A percentile compares a stretch with the other conserved stretches of the same genome.
phyloP scores from a whole-genome alignment of 2,888 invertebrate species.

The Gymnoscelis rufifasciata region DNA sequence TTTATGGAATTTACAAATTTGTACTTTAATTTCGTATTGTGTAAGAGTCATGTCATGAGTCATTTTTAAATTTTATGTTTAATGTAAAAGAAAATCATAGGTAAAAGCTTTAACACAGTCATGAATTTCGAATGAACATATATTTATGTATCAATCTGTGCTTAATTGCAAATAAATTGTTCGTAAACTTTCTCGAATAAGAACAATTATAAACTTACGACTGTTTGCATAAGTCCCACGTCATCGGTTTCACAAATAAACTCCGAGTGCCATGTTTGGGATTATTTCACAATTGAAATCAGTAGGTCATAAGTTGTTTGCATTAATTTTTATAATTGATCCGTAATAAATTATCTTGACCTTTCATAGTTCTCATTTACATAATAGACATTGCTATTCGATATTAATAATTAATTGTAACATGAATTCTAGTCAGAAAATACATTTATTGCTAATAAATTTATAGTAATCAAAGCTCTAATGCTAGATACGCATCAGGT shows the following conservation, averaged over 20 bases:
- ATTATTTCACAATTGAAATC: conserved; percentile 19
- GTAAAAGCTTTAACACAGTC: too few relatives aligned
- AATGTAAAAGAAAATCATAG: too few relatives aligned
- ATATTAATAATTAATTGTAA: neutral
- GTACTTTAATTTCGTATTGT: too few relatives aligned
- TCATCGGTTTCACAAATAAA: conserved; percentile 11
- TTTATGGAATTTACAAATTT: too few relatives aligned
- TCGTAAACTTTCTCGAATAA: conserved; percentile 15
- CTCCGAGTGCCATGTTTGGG: conserved; percentile 10
- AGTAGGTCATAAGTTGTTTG: conserved; percentile 16
- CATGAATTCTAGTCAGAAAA: too few relatives aligned
- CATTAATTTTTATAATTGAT: conserved; percentile 16
- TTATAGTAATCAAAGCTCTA: too few relatives aligned
- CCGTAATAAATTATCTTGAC: conserved; percentile 4
- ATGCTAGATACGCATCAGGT: too few relatives aligned
- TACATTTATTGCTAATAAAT: too few relatives aligned
- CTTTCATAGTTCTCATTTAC: neutral
- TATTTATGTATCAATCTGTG: conserved; percentile 3
- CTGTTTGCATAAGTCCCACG: conserved; percentile 18
- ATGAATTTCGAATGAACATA: conserved; percentile 7
- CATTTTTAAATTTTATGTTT: too few relatives aligned
- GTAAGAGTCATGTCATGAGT: too few relatives aligned
- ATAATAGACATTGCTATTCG: neutral
- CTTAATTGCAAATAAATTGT: conserved; percentile 4
- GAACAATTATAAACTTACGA: conserved; percentile 14